A percentile compares a stretch with the other conserved stretches of the same genome.
phyloP scores from a whole-genome alignment of 2,888 invertebrate genomes.

The Sesia apiformis region DNA sequence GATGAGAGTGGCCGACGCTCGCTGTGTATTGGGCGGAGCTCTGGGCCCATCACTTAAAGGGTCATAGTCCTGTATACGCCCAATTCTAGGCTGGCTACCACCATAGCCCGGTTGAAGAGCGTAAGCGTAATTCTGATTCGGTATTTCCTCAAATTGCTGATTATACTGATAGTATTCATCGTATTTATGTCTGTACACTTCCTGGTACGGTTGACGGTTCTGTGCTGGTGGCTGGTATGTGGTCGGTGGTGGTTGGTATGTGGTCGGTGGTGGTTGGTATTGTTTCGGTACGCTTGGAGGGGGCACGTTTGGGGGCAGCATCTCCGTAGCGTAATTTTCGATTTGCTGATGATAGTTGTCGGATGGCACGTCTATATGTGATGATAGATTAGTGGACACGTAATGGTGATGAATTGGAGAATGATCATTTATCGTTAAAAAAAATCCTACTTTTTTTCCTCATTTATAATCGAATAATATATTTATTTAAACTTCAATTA shows the following conservation, averaged over 20 bases:
- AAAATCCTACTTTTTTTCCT: no score
- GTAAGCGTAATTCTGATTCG: slow-evolving; percentile 18
- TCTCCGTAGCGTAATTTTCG: slow-evolving; percentile 63
- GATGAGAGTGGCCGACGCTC: slow-evolving; percentile 88
- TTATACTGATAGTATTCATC: slow-evolving; percentile 8
- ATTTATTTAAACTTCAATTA: no score
- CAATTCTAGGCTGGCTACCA: slow-evolving; percentile 67
- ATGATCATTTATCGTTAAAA: no score
- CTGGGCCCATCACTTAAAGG: slow-evolving; percentile 82
- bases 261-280: slow-evolving; percentile 12
- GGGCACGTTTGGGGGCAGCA: slow-evolving; percentile 42
- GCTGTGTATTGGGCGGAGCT: slow-evolving; percentile 80
- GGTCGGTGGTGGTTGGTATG: slow-evolving; percentile 7
- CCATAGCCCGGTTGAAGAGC: slow-evolving; percentile 32
- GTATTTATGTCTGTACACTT: slow-evolving; percentile 12
- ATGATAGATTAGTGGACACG: slow-evolving; percentile 29
- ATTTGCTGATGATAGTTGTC: slow-evolving; percentile 69
- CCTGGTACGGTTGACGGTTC: slow-evolving; percentile 17
- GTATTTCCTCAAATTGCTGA: slow-evolving; percentile 18
- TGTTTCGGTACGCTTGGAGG: slow-evolving; percentile 15
- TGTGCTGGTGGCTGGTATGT: slow-evolving; percentile 46
- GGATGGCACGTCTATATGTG: slow-evolving; percentile 40
- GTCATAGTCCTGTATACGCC: slow-evolving; percentile 88
- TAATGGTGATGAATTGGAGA: slow-evolving; percentile 3
- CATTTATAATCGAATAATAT: no score